phyloP scores from a whole-genome alignment of 2,113 vertebrate genomes.

The Hylia prasina region DNA sequence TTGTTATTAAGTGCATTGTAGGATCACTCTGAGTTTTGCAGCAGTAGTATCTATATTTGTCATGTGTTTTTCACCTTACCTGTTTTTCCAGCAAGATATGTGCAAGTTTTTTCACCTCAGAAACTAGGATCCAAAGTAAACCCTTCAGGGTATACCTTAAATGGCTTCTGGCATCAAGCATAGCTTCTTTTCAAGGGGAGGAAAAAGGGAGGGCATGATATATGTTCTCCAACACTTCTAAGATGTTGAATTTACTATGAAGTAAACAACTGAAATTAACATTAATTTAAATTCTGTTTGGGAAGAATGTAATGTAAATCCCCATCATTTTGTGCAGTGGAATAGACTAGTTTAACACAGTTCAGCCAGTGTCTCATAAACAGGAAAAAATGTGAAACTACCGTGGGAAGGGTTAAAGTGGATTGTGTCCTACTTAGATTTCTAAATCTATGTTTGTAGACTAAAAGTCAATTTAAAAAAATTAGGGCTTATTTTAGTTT shows the following conservation, averaged over 20 bases:
- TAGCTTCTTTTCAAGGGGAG: background rate
- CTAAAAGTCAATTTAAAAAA: background rate
- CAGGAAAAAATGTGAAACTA: background rate
- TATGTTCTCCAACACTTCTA: background rate
- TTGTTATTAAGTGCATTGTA: background rate
- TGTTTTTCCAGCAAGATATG: background rate
- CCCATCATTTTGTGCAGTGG: background rate
- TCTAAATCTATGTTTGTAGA: background rate
- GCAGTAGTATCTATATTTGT: background rate
- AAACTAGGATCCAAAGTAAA: background rate
- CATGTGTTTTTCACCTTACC: background rate
- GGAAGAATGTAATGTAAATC: background rate
- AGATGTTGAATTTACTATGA: background rate
- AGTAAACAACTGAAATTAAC: background rate
- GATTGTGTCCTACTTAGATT: background rate
- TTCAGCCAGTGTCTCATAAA: background rate
- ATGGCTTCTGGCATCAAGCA: background rate
- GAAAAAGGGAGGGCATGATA: background rate
- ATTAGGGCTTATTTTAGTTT: background rate
- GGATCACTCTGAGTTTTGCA: fast-evolving
- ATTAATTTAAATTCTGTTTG: background rate
- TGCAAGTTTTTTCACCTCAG: background rate
- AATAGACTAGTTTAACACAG: background rate
- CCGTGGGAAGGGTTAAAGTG: fast-evolving
- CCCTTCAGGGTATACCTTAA: background rate